Evolutionary conservation across 2,113 vertebrate species (phyloP).

Genomic region (Pterocles burchelli): DNA sequence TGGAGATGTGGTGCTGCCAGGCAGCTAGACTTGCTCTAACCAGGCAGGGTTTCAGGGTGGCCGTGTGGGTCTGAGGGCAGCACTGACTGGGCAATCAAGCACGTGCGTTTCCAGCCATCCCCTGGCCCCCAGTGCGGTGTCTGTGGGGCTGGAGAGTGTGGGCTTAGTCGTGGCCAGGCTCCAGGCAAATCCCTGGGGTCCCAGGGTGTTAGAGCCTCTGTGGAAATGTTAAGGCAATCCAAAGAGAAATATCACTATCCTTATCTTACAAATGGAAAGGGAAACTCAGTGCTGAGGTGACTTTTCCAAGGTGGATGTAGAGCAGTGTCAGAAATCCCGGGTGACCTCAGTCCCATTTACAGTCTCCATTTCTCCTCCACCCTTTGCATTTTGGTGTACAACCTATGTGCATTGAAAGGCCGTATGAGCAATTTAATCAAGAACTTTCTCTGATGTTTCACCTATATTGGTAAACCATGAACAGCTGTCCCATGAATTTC

Average conservation of each 20-base stretch:
- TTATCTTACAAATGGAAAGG: not conserved
- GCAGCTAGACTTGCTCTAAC: not conserved
- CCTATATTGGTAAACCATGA: not conserved
- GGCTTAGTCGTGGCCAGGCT: not conserved
- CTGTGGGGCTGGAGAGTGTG: not conserved
- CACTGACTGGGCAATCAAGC: not conserved
- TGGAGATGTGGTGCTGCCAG: not conserved
- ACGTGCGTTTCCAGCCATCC: not conserved
- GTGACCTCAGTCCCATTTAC: not conserved
- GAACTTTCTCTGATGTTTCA: not conserved
- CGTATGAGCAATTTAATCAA: not conserved
- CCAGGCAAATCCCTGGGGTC: not conserved
- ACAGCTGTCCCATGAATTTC: not conserved
- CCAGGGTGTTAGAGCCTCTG: not conserved
- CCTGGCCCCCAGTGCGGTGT: accelerated
- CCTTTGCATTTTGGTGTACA: not conserved
- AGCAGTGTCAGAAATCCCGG: not conserved
- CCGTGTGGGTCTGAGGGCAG: not conserved
- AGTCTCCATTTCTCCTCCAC: not conserved
- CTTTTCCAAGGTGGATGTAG: not conserved
- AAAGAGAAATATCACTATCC: not conserved
- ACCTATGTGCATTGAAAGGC: not conserved
- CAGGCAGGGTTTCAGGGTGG: not conserved
- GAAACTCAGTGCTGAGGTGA: not conserved
- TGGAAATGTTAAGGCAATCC: not conserved